These are phyloP conservation scores for Daktulosphaira vitifoliae DNA, from an alignment of 1,140 invertebrate genomes.

Conservation along the genomic window DNA sequence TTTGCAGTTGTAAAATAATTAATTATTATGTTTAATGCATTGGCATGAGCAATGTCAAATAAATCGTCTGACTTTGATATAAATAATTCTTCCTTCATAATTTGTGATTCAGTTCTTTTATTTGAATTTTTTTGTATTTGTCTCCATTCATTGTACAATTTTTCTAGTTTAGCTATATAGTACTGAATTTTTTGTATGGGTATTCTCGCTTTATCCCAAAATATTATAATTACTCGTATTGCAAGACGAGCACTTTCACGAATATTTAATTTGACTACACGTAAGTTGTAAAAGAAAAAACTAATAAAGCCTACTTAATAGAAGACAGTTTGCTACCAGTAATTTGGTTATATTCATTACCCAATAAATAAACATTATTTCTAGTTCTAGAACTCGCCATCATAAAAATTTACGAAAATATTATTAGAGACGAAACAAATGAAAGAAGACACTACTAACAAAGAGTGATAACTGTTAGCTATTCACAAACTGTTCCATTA, in stretches of 20 bases:
- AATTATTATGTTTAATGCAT: constrained; percentile 36
- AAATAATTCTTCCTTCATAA: constrained; percentile 35
- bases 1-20: constrained; percentile 4
- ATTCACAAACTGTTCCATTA: too few relatives aligned
- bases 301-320: constrained; percentile 34
- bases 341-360: too few relatives aligned
- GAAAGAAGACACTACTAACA: not conserved
- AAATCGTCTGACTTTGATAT: constrained; percentile 36
- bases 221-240: too few relatives aligned
- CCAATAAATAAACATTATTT: too few relatives aligned
- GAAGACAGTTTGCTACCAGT: too few relatives aligned
- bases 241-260: too few relatives aligned
- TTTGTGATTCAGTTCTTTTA: constrained; percentile 4
- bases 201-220: too few relatives aligned
- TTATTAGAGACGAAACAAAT: not conserved
- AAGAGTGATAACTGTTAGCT: not conserved
- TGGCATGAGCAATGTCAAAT: too few relatives aligned
- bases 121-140: constrained; percentile 28
- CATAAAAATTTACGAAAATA: constrained; percentile 3
- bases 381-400: too few relatives aligned
- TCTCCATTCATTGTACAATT: constrained; percentile 34
- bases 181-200: constrained; percentile 25
- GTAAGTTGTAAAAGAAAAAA: constrained; percentile 36
- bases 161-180: constrained; percentile 34
- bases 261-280: too few relatives aligned